Percentiles rank a stretch among this genome's conserved stretches.
Conservation (phyloP, 2,888 invertebrate genomes). For the Minunthozetes semirufus region DNA sequence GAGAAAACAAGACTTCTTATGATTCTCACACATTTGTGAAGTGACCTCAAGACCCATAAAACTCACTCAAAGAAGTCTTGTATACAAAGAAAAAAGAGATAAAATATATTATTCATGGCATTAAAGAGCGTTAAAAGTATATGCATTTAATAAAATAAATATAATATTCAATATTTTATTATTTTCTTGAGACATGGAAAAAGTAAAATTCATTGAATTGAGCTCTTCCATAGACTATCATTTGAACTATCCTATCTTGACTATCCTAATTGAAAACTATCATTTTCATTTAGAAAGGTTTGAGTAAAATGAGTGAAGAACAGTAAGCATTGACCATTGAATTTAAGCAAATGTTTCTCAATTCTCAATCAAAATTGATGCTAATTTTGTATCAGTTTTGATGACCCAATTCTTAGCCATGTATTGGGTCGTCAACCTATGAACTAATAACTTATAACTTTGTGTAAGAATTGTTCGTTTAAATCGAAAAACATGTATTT, state of each 20-base stretch:
- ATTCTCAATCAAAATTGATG: constrained; percentile 19
- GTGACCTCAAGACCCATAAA: constrained; percentile 23
- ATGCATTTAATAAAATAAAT: no score
- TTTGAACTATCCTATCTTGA: no score
- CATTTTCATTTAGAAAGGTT: no score
- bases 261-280: no score
- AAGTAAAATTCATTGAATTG: no score
- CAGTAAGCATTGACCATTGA: no score
- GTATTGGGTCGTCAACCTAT: constrained; percentile 29
- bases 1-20: neutral
- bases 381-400: constrained; percentile 29
- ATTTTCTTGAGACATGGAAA: no score
- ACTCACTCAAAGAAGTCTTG: neutral
- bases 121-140: neutral
- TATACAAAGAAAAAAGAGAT: neutral
- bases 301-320: no score
- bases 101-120: neutral
- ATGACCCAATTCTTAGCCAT: constrained; percentile 23
- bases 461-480: neutral
- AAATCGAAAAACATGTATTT: neutral
- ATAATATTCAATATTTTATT: no score
- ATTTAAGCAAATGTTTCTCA: neutral
- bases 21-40: neutral
- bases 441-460: constrained; percentile 21
- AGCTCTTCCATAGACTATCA: no score